Evolutionary conservation across 37 sponge, comb jelly and placozoan genomes (phyloP), one percentile per base, ranked within the genome.

Genomic region (Corticium candelabrum): DNA sequence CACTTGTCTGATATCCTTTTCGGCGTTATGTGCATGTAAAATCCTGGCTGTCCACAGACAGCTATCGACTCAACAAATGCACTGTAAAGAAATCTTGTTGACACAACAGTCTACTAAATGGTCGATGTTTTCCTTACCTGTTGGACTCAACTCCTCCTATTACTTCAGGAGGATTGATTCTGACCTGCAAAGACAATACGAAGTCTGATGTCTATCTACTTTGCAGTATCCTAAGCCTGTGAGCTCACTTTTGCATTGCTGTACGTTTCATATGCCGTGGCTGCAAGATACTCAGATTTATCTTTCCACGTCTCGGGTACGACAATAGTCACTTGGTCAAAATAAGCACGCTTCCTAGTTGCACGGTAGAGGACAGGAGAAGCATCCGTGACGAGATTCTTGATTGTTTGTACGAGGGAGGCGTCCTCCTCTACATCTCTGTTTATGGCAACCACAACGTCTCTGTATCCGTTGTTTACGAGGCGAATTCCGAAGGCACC

Each of bases 281-380:
- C 74, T 27, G 74, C 35, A 27, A 21, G 15, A n/a, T n/a, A n/a
- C 15, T 11, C 74, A n/a, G 62, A 5, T 7, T 67, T n/a, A 11
- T 35, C 68, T 5, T 7, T 5, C 77, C 77, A 76, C 62, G 77
- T 67, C 5, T 76, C 77, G 31, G 77, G 77, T n/a, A 76, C 31
- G 41, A 76, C 62, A n/a, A 76, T 35, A 7, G 77, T 76, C 5
- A 76, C 40, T 5, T 68, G 68, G 27, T n/a, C 67, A 7, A 76
- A 5, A 57, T 76, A 76, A 4, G 77, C 77, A 57, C 77, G 77
- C 67, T 76, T 7, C 31, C 40, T 39, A 11, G 77, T 76, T 29
- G 77, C 77, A 11, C 68, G 41, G 67, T 68, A 76, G 21, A 76
- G 62, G 5, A 5, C 38, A 7, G 11, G 31, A 57, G 77, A 76